Evolutionary conservation across 2,113 vertebrate species (phyloP), one percentile per base, ranked within the genome.

Genomic region (Hippocampus barbouri): DNA sequence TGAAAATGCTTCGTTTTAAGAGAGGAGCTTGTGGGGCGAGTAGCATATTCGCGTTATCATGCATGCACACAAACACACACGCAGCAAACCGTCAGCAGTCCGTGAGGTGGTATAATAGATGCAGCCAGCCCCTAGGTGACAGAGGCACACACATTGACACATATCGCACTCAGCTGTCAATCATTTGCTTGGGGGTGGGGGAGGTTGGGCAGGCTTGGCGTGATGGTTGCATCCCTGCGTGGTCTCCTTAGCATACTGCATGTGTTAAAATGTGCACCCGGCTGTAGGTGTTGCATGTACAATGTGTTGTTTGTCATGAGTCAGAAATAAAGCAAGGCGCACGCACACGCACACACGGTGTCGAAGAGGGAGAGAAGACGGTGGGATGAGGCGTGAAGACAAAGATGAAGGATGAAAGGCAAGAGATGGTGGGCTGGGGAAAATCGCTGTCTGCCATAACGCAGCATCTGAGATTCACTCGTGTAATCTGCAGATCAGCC

Each of bases 1-100:
- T 60, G 75, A 80, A 89, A 86, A 82, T 76, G 70, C 83, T 15
- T 85, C 84, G 85, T 82, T 80, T 47, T 75, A 82, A 83, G 81
- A 83, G 82, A 38, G 54, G 71, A 81, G 75, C 71, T 77, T 66
- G 82, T 75, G 69, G 80, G 85, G 82, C 81, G 72, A 74, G 78
- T 77, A 75, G 79, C 85, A 80, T 56, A 53, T 68, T 53, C 62
- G 21, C 69, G 41, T 62, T 51, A 49, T 64, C 77, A 70, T 78
- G 70, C 72, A 65, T 66, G 65, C 65, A 71, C 53, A 60, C 57
- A 15, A 45, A 73, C 71, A 70, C 61, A 53, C 23, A 83, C 71
- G 79, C 74, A 76, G 74, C 71, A 60, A 75, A 79, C 77, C 85
- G 85, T 84, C 85, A 84, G 66, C 65, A 64, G 83, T 84, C 83